Evolutionary conservation across 2,113 vertebrate genomes (phyloP).

Genomic region (Tyrannus savana): DNA sequence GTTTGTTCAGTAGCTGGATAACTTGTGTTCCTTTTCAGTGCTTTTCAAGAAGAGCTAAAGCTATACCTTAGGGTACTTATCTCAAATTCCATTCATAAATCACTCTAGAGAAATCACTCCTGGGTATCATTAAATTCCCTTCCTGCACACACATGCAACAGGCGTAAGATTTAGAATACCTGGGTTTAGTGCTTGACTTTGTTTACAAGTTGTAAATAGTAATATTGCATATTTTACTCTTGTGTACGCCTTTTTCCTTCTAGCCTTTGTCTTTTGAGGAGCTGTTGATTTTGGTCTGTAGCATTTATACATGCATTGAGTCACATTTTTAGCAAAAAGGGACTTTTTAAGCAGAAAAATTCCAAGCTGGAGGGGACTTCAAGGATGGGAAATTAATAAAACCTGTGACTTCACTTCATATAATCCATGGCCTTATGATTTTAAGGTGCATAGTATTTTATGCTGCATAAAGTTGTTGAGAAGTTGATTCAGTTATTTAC

Average conservation of each 20-base stretch:
- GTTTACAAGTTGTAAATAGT: neutral
- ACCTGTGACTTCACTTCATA: neutral
- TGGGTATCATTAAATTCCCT: neutral
- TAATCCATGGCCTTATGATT: neutral
- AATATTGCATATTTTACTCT: neutral
- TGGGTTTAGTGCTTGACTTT: neutral
- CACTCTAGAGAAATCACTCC: neutral
- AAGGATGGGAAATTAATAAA: neutral
- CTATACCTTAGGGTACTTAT: neutral
- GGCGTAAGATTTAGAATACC: neutral
- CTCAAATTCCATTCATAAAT: neutral
- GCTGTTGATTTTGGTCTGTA: neutral
- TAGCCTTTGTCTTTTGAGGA: neutral
- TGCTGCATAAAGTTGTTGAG: neutral
- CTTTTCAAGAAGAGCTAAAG: neutral
- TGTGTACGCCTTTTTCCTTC: neutral
- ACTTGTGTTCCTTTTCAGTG: neutral
- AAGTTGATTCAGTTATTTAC: neutral
- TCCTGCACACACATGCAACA: neutral
- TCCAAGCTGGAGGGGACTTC: neutral
- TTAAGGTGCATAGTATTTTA: neutral
- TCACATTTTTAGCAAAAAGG: neutral
- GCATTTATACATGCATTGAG: neutral
- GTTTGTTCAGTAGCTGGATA: neutral
- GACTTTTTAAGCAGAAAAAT: neutral